Evolutionary conservation across 2,888 invertebrate genomes (phyloP), one percentile per base, ranked within the genome.

Genomic region (Pharmacophagus antenor): DNA sequence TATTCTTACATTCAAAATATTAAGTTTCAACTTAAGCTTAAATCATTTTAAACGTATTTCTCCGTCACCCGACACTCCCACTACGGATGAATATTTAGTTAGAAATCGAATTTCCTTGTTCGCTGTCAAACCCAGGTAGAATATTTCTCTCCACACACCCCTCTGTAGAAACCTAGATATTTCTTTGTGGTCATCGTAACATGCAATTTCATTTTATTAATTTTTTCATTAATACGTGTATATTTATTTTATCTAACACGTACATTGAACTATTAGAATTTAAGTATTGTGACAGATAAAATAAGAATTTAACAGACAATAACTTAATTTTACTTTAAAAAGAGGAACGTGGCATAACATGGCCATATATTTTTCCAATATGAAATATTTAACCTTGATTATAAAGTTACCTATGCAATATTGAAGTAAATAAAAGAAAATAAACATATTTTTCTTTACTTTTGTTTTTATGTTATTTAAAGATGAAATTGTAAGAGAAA

Each of bases 51-150:
- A 31, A 12, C 10, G 0, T 31, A 15, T 3, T 7, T 12, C 15
- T 31, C 31, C 31, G 31, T 31, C 15, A 31, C 10, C 42, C 18
- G n/a, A 42, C 17, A 17, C 7, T 18, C 15, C 17, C 17, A 42
- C 17, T 6, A 8, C 42, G 18, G n/a, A 23, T 31, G 47, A 46
- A 42, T 21, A 23, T 44, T 44, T 25, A 10, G 31, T 7, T 20
- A 47, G 46, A 47, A 55, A 55, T 31, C 47, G 55, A 55, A 31
- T 55, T 55, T 55, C 25, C 55, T 31, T 47, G 54, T 54, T 20
- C 44, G 44, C 42, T 27, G 55, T 47, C 55, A 31, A 47, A 31
- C 21, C 17, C 21, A 31, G 55, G 47, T 55, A 47, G 47, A 55
- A 55, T 55, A 54, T 46, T 44, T 20, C 27, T 7, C 27, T 27